Percentiles rank a stretch among this genome's conserved stretches.
Evolutionary conservation across 2,797 vertebrate genomes (phyloP).

Genomic region (Cuniculus paca): DNA sequence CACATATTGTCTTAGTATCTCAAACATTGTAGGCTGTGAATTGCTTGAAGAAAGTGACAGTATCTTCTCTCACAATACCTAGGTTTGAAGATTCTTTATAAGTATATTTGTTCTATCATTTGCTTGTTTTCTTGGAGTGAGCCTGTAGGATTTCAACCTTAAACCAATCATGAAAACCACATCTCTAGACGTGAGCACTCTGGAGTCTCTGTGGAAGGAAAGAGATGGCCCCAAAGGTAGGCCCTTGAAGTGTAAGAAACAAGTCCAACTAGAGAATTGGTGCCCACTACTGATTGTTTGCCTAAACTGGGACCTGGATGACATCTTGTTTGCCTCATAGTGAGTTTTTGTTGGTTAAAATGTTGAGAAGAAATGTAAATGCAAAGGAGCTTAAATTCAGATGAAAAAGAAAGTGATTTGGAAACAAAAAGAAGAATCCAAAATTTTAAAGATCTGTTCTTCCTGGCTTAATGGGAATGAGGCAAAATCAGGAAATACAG

Average conservation of each 20-base stretch:
- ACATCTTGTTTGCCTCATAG: background rate
- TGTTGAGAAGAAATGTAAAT: background rate
- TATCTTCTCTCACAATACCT: background rate
- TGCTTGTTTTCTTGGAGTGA: background rate
- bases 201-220: background rate
- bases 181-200: background rate
- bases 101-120: background rate
- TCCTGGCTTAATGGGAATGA: background rate
- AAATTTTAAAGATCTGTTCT: slow-evolving; percentile 29
- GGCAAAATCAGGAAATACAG: slow-evolving; percentile 2
- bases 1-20: background rate
- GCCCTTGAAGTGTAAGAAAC: background rate
- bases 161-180: background rate
- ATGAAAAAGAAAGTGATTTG: slow-evolving; percentile 5
- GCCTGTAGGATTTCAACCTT: background rate
- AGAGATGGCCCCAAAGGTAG: background rate
- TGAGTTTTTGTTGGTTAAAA: slow-evolving; percentile 26
- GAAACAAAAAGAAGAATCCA: slow-evolving; percentile 27
- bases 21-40: background rate
- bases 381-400: slow-evolving; percentile 9
- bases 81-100: background rate
- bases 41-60: background rate
- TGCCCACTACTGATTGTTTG: background rate
- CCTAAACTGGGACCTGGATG: background rate
- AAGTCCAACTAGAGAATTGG: background rate